Conservation (phyloP, 2,888 invertebrate species). For the Eristalis pertinax region DNA sequence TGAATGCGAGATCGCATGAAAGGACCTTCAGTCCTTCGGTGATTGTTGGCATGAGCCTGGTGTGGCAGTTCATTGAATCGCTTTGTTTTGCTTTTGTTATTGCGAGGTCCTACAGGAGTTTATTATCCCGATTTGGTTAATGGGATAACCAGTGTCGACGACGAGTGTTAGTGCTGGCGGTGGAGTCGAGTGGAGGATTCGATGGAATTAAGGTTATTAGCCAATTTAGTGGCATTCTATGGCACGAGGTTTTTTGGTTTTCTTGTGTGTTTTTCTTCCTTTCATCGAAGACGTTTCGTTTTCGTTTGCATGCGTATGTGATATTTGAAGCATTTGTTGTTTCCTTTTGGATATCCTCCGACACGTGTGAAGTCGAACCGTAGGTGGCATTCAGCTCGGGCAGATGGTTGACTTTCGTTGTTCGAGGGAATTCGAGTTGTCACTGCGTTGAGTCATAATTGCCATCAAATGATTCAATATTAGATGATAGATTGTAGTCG, state of each 20-base stretch:
- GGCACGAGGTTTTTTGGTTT: slow-evolving; percentile 52
- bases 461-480: slow-evolving; percentile 31
- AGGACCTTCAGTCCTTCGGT: slow-evolving; percentile 43
- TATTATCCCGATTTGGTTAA: slow-evolving; percentile 65
- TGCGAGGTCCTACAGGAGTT: slow-evolving; percentile 62
- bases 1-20: slow-evolving; percentile 17
- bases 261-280: slow-evolving; percentile 23
- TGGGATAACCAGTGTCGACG: slow-evolving; percentile 41
- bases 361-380: slow-evolving; percentile 41
- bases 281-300: slow-evolving; percentile 11
- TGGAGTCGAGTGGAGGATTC: slow-evolving; percentile 63
- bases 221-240: slow-evolving; percentile 68
- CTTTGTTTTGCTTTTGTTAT: slow-evolving; percentile 42
- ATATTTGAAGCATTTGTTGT: slow-evolving; percentile 7
- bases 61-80: slow-evolving; percentile 61
- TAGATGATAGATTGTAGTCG: slow-evolving; percentile 48
- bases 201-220: slow-evolving; percentile 71
- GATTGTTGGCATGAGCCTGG: slow-evolving; percentile 60
- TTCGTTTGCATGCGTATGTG: slow-evolving; percentile 39
- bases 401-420: slow-evolving; percentile 54
- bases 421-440: slow-evolving; percentile 20
- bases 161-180: slow-evolving; percentile 4
- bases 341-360: slow-evolving; percentile 2
- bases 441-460: slow-evolving; percentile 40
- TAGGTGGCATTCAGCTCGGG: slow-evolving; percentile 38